phyloP scores from a whole-genome alignment of 2,797 vertebrate genomes.

The Danio tinwini region DNA sequence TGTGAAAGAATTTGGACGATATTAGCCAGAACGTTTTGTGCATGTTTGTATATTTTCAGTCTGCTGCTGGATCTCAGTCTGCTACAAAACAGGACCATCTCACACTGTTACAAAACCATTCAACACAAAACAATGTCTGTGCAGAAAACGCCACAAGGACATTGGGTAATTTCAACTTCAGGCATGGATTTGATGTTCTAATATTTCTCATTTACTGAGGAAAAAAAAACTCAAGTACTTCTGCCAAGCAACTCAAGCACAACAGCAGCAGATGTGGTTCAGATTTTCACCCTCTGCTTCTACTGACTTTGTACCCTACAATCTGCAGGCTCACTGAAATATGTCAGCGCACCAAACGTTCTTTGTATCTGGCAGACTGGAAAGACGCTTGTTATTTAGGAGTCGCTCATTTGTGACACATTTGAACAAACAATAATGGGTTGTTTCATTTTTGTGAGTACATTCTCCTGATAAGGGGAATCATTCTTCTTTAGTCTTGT shows the following conservation, averaged over 20 bases:
- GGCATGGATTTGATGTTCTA: constrained; percentile 28
- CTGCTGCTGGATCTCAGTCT: not conserved
- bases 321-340: constrained; percentile 9
- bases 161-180: constrained; percentile 10
- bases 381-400: constrained; percentile 18
- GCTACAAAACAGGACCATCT: not conserved
- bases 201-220: constrained; percentile 14
- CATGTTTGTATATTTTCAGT: constrained; percentile 28
- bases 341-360: constrained; percentile 19
- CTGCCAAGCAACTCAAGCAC: not conserved
- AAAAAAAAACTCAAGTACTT: constrained; percentile 19
- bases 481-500: constrained; percentile 39
- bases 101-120: not conserved
- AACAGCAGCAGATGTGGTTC: constrained; percentile 15
- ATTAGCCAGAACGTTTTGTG: constrained; percentile 6
- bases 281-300: constrained; percentile 5
- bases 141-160: constrained; percentile 15
- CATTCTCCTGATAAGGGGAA: constrained; percentile 37
- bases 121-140: not conserved
- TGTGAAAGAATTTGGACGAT: constrained; percentile 6
- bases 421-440: constrained; percentile 33
- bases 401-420: constrained; percentile 8
- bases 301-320: constrained; percentile 9
- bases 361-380: constrained; percentile 24
- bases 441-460: constrained; percentile 20